phyloP scores from a whole-genome alignment of 2,113 vertebrate species.

The Semnornis frantzii region DNA sequence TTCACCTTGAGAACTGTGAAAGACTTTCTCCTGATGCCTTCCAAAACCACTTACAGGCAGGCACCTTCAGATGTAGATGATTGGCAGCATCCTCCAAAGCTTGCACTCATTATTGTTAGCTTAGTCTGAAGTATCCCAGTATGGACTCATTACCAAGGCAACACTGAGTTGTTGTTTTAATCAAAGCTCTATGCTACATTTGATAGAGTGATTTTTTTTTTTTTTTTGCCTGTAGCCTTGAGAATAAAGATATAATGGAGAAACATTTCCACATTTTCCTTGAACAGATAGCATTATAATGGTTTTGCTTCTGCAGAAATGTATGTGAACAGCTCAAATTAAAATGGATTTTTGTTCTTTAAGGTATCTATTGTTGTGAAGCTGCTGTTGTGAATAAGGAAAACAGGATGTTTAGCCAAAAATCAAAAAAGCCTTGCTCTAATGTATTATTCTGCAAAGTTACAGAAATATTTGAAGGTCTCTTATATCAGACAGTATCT shows the following conservation, averaged over 20 bases:
- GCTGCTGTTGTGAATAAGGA: neutral
- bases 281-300: neutral
- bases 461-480: neutral
- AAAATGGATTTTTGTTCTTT: neutral
- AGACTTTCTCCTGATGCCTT: neutral
- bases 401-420: neutral
- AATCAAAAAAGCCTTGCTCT: neutral
- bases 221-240: neutral
- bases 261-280: neutral
- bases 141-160: neutral
- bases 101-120: neutral
- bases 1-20: neutral
- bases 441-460: neutral
- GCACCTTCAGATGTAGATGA: neutral
- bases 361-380: neutral
- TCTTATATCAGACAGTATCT: neutral
- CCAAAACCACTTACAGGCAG: neutral
- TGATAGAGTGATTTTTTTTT: neutral
- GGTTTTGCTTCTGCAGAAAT: constrained; percentile 13
- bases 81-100: neutral
- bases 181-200: neutral
- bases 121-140: neutral
- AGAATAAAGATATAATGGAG: constrained; percentile 20
- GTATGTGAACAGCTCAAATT: neutral
- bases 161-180: neutral